Evolutionary conservation across 2,113 vertebrate species (phyloP).

Genomic region (Scalopus aquaticus): DNA sequence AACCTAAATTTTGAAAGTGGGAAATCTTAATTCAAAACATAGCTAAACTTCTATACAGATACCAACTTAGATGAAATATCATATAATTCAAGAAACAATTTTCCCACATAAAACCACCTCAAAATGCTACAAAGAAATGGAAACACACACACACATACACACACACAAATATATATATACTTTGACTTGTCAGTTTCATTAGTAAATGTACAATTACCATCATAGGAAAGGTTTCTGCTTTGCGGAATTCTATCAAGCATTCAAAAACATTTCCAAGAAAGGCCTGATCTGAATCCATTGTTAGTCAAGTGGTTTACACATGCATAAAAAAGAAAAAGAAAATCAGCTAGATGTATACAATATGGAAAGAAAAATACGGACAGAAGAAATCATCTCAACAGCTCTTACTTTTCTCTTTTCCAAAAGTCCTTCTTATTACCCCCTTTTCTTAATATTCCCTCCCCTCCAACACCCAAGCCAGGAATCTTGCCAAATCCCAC

Average conservation of each 20-base stretch:
- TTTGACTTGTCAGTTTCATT: constrained; percentile 81
- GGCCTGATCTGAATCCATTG: constrained; percentile 88
- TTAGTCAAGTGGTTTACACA: constrained; percentile 88
- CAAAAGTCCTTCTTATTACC: constrained; percentile 49
- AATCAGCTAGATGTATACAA: constrained; percentile 86
- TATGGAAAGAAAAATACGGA: constrained; percentile 82
- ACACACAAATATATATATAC: constrained; percentile 23
- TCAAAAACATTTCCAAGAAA: constrained; percentile 87
- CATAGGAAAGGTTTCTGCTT: constrained; percentile 85
- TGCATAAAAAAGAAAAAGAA: constrained; percentile 84
- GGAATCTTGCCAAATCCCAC: constrained; percentile 84
- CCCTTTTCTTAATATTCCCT: constrained; percentile 19
- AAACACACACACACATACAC: not conserved
- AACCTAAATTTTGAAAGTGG: constrained; percentile 54
- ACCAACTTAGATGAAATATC: constrained; percentile 78
- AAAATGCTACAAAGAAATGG: constrained; percentile 70
- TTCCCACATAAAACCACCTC: constrained; percentile 54
- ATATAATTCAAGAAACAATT: constrained; percentile 80
- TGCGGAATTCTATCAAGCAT: constrained; percentile 85
- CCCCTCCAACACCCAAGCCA: constrained; percentile 42
- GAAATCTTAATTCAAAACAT: constrained; percentile 78
- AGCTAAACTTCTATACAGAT: constrained; percentile 76
- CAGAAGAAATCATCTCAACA: constrained; percentile 84
- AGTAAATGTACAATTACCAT: constrained; percentile 87
- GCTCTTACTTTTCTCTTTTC: constrained; percentile 72